Base-by-base conservation (phyloP, 2,888 invertebrate species). In the Epistrophella euchroma region DNA sequence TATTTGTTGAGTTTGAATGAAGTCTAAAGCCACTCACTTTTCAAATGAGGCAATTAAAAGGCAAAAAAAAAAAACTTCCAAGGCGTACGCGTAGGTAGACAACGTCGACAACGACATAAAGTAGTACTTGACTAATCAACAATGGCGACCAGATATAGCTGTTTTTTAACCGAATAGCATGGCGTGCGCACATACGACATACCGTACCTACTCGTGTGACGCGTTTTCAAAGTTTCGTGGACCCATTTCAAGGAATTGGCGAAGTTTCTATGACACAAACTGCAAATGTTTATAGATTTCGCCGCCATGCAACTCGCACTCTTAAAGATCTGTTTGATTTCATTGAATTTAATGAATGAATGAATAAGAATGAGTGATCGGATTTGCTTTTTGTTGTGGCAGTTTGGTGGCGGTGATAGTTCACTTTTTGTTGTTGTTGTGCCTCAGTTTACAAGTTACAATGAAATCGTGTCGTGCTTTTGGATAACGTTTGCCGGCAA, bases 81-180 rank as follows among this genome's bases (percentile, higher is more conserved):
- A 83, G 66, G 66, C 66, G 66, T 66, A 68, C 68, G 83, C 66
- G 55, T 83, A 56, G 73, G 72, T 40, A 68, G 68, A 37, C 35
- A 35, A 17, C 64, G 13, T 32, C 58, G 60, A 60, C 37, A 37
- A 19, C 13, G 64, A 45, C 45, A 28, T 62, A 62, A 43, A 37
- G 32, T 78, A 37, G 32, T 78, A 78, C 70, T 83, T 74, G 73
- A 77, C 68, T 83, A 73, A 55, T 78, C 82, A 83, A 45, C 81
- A 56, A 58, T 55, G 68, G 68, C 83, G 62, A 62, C 37, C 19
- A 66, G 50, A 52, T 68, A n/a, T 68, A 52, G 50, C 35, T 50
- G 68, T 52, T 68, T 52, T 52, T 68, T 32, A 64, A 72, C 78
- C 19, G 58, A 60, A 19, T 40, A 45, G 45, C 45, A 66, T 66